Percentiles rank a stretch among this genome's conserved stretches.
Conservation (phyloP, 2,113 vertebrate species). For the Limanda limanda region DNA sequence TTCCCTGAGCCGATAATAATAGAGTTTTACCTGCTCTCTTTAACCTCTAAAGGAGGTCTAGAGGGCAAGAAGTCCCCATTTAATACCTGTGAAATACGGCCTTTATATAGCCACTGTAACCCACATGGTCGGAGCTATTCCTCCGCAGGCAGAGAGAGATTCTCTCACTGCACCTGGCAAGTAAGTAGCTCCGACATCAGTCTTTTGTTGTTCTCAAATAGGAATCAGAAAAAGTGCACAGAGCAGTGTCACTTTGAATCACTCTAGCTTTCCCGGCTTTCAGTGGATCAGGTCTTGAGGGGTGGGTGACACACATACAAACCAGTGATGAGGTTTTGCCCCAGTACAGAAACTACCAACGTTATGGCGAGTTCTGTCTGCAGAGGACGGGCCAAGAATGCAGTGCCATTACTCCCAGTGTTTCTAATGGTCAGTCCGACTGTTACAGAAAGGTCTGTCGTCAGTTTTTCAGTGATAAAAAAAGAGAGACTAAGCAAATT, state of each 20-base stretch:
- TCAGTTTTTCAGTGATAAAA: too few relatives aligned
- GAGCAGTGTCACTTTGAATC: too few relatives aligned
- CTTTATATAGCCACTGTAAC: constrained; percentile 7
- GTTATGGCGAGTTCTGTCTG: not conserved
- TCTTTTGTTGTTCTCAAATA: not conserved
- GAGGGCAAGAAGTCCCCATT: constrained; percentile 10
- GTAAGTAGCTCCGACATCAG: not conserved
- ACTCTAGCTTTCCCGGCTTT: too few relatives aligned
- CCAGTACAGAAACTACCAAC: too few relatives aligned
- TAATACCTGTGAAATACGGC: constrained; percentile 9
- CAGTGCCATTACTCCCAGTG: too few relatives aligned
- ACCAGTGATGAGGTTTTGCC: too few relatives aligned
- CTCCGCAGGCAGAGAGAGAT: not conserved
- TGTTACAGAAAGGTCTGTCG: too few relatives aligned
- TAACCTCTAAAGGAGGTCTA: constrained; percentile 23
- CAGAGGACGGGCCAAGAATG: not conserved
- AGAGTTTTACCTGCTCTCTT: constrained; percentile 39
- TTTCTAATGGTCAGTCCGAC: too few relatives aligned
- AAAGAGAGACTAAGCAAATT: too few relatives aligned
- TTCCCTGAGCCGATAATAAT: constrained; percentile 34
- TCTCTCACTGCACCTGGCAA: not conserved
- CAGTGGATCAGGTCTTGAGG: too few relatives aligned
- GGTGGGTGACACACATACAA: too few relatives aligned
- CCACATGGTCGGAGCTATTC: not conserved
- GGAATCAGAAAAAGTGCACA: not conserved